These are phyloP conservation scores for Onychomys leucogaster DNA, from an alignment of 2,797 vertebrate genomes.

Conservation along the genomic window DNA sequence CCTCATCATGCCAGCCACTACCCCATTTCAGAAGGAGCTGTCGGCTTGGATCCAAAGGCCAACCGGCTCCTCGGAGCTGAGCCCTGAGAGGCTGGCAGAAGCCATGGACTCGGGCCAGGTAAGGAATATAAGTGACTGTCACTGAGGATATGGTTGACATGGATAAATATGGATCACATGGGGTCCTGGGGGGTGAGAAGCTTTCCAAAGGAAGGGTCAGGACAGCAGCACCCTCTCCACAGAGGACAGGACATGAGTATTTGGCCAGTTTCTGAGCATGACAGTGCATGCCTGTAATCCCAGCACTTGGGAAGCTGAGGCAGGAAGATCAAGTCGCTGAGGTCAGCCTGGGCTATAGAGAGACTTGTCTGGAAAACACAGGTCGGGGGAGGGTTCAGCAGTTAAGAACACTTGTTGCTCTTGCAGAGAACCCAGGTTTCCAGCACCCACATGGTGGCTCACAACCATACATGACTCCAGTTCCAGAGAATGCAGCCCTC, in stretches of 20 bases:
- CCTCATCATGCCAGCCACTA: background rate
- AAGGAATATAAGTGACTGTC: background rate
- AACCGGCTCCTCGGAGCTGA: slow-evolving; percentile 77
- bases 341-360: background rate
- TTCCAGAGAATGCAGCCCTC: background rate
- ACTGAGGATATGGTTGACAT: background rate
- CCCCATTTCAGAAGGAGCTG: slow-evolving; percentile 76
- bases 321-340: background rate
- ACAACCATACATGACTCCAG: background rate
- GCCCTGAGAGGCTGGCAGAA: slow-evolving; percentile 88
- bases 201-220: background rate
- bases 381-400: background rate
- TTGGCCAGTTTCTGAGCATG: background rate
- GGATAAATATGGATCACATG: background rate
- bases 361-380: background rate
- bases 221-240: background rate
- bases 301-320: background rate
- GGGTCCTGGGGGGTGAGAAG: background rate
- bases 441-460: background rate
- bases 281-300: background rate
- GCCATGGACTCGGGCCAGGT: slow-evolving; percentile 91
- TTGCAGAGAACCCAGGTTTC: background rate
- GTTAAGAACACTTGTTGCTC: background rate
- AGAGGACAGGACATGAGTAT: background rate
- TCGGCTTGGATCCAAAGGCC: slow-evolving; percentile 54